A percentile compares a stretch with the other conserved stretches of the same genome.
phyloP scores from a whole-genome alignment of 2,113 vertebrate species.

The Siphamia tubifer region DNA sequence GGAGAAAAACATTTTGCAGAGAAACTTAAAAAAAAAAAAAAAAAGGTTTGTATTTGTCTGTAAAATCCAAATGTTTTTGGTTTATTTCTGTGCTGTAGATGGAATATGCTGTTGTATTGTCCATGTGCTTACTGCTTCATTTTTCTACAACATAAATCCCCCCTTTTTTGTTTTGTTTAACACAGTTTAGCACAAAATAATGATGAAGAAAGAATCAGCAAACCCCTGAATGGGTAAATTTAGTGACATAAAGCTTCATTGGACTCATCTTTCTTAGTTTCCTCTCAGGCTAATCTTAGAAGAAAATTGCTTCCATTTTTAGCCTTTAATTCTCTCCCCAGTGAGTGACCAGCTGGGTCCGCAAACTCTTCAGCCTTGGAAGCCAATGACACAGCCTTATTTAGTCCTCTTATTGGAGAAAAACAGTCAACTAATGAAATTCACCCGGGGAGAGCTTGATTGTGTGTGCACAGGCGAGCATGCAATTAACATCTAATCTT shows the following conservation, averaged over 20 bases:
- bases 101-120: neutral
- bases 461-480: neutral
- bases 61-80: neutral
- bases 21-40: neutral
- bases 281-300: conserved; percentile 62
- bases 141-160: conserved; percentile 10
- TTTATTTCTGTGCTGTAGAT: neutral
- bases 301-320: conserved; percentile 74
- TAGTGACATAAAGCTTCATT: conserved; percentile 55
- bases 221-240: conserved; percentile 20
- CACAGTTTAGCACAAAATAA: conserved; percentile 12
- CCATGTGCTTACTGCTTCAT: neutral
- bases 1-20: neutral
- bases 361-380: conserved; percentile 33
- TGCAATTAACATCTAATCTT: neutral
- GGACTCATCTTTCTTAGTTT: conserved; percentile 58
- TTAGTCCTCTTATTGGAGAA: conserved; percentile 29
- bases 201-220: neutral
- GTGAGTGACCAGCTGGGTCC: conserved; percentile 65
- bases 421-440: conserved; percentile 36
- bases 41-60: neutral
- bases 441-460: neutral
- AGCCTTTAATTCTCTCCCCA: conserved; percentile 67
- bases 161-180: neutral
- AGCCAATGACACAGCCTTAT: conserved; percentile 43